Base-by-base conservation (phyloP, 2,888 invertebrate species). In the Acronicta aceris region DNA sequence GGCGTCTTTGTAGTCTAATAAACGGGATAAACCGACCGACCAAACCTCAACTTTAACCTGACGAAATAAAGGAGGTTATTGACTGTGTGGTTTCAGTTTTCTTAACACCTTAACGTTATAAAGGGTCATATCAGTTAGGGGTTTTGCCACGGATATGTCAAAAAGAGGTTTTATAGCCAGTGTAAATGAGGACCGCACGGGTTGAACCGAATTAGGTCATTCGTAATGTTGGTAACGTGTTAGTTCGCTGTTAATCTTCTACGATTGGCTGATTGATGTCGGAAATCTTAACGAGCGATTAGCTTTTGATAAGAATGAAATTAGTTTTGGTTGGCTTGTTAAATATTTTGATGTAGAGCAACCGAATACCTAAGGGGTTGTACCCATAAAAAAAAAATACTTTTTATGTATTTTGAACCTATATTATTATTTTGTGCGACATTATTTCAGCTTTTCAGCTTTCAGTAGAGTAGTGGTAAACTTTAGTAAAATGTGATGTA, bases 131-230 rank as follows among this genome's bases (percentile, higher is more conserved):
- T 93, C 92, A 89, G 94, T 93, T 92, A 92, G 91, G 92, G 93
- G 91, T 95, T 94, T 94, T 95, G 95, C 94, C 95, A 94, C 90
- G 94, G 94, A 93, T 92, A 90, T 93, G 95, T 95, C 95, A 95
- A 95, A 92, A 95, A 93, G 92, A 89, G 92, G 89, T 93, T 93
- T 95, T 94, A 95, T 94, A 90, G 89, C 89, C 82, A 81, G 83
- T 84, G 89, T 92, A 94, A 94, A 94, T 92, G 92, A 88, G 84
- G 92, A 93, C 92, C 93, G 83, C 93, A 90, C 91, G 89, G 86
- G 87, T 82, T 71, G 88, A 71, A 52, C 76, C 74, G 87, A 91
- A 90, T 90, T 89, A 88, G 91, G 89, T 88, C 89, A 88, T 85
- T 85, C 82, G 83, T 86, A 78, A 84, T 85, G 84, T 82, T 78